A percentile compares a stretch with the other conserved stretches of the same genome.
Evolutionary conservation across 2,888 invertebrate genomes (phyloP).

Genomic region (Axea sp.): DNA sequence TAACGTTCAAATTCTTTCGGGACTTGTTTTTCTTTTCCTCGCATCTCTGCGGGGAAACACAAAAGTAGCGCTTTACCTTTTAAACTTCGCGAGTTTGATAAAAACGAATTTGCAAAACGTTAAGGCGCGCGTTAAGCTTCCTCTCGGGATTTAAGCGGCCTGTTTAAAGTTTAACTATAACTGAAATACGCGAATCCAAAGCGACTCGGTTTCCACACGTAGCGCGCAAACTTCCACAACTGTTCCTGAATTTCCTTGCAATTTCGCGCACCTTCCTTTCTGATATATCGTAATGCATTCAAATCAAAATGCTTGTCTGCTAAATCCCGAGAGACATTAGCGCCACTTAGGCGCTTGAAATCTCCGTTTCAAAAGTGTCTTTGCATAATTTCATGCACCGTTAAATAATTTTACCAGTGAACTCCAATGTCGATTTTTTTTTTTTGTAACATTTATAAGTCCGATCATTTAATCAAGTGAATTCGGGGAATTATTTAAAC

Average conservation of each 20-base stretch:
- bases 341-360: constrained; percentile 7
- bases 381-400: no score
- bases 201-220: constrained; percentile 13
- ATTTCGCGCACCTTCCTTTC: constrained; percentile 19
- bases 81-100: constrained; percentile 11
- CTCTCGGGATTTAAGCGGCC: constrained; percentile 42
- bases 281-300: constrained; percentile 22
- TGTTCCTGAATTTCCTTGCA: constrained; percentile 15
- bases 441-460: no score
- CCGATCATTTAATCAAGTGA: no score
- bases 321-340: constrained; percentile 20
- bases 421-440: no score
- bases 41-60: no score
- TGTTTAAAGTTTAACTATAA: constrained; percentile 49
- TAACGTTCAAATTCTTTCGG: no score
- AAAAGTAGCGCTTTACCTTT: constrained; percentile 2
- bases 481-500: no score
- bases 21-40: no score
- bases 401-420: no score
- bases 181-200: constrained; percentile 38
- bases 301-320: constrained; percentile 11
- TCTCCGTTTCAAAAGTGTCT: no score
- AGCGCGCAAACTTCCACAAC: constrained; percentile 7
- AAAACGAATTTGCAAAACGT: constrained; percentile 33
- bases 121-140: constrained; percentile 17